Base-by-base conservation (phyloP, 64 coral and sea anemone species). In the Montipora foliosa region DNA sequence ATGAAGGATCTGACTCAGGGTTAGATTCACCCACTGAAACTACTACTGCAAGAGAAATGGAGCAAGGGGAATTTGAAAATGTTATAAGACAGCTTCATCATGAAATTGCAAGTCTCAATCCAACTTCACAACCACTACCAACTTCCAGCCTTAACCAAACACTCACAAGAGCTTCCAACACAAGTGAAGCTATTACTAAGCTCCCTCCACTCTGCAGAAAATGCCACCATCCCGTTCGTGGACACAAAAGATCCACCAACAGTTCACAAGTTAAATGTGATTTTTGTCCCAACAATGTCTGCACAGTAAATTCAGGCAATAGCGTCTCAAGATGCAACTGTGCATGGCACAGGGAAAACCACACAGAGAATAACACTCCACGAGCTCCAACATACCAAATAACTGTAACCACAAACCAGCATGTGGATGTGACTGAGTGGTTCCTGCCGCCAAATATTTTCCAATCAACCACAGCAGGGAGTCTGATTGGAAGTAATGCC, bases 181-280 rank as follows among this genome's bases (percentile, higher is more conserved):
- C 61, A 11, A 64, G 13, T 64, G 15, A 90, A 24, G 6, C 51
- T 25, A 75, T 24, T 15, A 20, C 78, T 59, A 76, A 76, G 70
- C 24, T 10, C 1, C 89, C 89, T 58, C 89, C 89, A 72, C 89
- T 75, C 67, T 91, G 78, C 25, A 81, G 67, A 82, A 81, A 82
- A 78, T 91, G 90, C 10, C 79, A 76, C 25, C 90, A 91, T 83
- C 51, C 67, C 55, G 79, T 83, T 50, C 49, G 50, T 74, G 90
- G 90, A 83, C 60, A 90, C 77, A 80, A 67, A 7, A 90, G 76
- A 52, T 52, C 7, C 8, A 37, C 37, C 37, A 87, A 74, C 10
- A 53, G 19, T 87, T 24, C 45, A 74, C 84, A 50, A n/a, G 79
- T 81, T 81, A 81, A 87, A 87, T 87, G 68, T 49, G 2, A 49